Evolutionary conservation across 2,888 invertebrate genomes (phyloP).

Genomic region (Lycocerus yunnanus): DNA sequence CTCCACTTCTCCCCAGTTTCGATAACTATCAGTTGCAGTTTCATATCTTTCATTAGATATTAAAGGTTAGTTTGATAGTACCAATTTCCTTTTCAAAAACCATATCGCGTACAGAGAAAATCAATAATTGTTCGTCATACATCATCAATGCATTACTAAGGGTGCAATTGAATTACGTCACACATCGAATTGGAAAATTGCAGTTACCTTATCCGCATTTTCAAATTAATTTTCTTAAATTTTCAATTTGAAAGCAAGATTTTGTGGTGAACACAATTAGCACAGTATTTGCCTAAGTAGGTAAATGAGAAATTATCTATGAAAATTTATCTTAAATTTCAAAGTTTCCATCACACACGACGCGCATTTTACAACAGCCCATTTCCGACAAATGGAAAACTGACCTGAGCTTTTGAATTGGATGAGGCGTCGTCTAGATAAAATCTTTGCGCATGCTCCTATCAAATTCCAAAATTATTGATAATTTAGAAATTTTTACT

Average conservation of each 20-base stretch:
- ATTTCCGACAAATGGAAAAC: constrained; percentile 14
- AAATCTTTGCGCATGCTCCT: constrained; percentile 17
- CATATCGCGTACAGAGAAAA: background rate
- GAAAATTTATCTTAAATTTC: no score
- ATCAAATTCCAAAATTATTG: background rate
- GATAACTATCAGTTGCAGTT: constrained; percentile 58
- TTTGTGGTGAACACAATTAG: background rate
- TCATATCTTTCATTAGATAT: constrained; percentile 46
- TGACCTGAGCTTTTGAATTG: constrained; percentile 24
- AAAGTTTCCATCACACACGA: background rate
- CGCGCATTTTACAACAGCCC: constrained; percentile 8
- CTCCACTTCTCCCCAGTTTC: constrained; percentile 60
- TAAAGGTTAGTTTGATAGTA: background rate
- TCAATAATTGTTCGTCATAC: background rate
- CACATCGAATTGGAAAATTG: background rate
- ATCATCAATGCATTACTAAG: background rate
- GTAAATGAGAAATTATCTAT: no score
- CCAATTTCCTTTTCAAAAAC: background rate
- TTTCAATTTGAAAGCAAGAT: background rate
- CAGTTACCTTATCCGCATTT: background rate
- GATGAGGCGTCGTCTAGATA: constrained; percentile 11
- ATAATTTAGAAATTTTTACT: background rate
- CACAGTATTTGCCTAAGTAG: no score
- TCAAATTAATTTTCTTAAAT: background rate
- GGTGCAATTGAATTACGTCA: background rate